A percentile compares a stretch with the other conserved stretches of the same genome.
Evolutionary conservation across 2,888 invertebrate genomes (phyloP).

Genomic region (Dynastes grantii): DNA sequence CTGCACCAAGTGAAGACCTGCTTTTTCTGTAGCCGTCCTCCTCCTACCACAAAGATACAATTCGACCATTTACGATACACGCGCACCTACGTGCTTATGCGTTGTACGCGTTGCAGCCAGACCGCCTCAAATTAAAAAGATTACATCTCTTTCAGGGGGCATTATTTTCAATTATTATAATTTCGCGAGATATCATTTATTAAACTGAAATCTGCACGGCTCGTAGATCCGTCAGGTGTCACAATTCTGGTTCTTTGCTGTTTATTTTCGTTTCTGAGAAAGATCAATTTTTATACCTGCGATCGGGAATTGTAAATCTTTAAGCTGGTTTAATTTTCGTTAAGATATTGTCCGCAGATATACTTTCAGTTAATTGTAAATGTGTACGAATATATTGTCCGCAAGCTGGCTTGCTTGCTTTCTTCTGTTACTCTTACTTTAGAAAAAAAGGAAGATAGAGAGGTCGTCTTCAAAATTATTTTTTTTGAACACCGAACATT

Average conservation of each 20-base stretch:
- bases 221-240: constrained; percentile 37
- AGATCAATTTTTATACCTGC: constrained; percentile 24
- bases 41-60: constrained; percentile 27
- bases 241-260: constrained; percentile 3
- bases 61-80: background rate
- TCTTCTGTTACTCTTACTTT: background rate
- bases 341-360: constrained; percentile 20
- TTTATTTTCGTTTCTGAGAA: constrained; percentile 31
- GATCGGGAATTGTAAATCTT: constrained; percentile 7
- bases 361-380: constrained; percentile 5
- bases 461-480: too few species aligned
- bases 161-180: constrained; percentile 52
- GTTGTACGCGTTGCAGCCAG: background rate
- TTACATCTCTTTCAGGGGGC: constrained; percentile 47
- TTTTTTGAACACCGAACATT: too few species aligned
- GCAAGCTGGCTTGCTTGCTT: background rate
- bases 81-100: constrained; percentile 14
- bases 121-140: constrained; percentile 50
- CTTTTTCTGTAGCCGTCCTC: constrained; percentile 40
- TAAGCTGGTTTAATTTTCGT: constrained; percentile 33
- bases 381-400: background rate
- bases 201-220: constrained; percentile 38
- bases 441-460: too few species aligned
- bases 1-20: constrained; percentile 51
- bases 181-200: constrained; percentile 50